phyloP scores from a whole-genome alignment of 2,113 vertebrate genomes.

The Piaya cayana region DNA sequence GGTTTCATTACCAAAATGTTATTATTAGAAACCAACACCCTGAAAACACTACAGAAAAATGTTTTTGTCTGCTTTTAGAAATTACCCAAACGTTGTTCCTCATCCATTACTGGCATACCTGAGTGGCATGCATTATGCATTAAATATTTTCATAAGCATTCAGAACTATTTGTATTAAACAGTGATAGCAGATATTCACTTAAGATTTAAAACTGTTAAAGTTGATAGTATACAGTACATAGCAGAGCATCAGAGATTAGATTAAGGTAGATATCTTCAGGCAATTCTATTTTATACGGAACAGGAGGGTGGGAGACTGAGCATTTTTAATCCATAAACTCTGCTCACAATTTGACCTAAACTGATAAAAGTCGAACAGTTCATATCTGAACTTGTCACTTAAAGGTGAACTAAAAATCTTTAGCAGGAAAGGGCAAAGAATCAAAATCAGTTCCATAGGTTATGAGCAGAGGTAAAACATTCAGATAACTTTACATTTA shows the following conservation, averaged over 20 bases:
- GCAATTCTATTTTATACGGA: constrained; percentile 20
- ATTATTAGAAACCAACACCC: constrained; percentile 10
- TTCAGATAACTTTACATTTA: neutral
- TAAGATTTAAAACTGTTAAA: neutral
- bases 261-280: neutral
- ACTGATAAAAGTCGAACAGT: neutral
- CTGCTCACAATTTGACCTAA: neutral
- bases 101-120: constrained; percentile 24
- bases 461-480: neutral
- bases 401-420: constrained; percentile 1
- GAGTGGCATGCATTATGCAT: constrained; percentile 19
- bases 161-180: constrained; percentile 41
- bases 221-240: neutral
- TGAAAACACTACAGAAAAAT: constrained; percentile 25
- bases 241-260: constrained; percentile 15
- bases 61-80: neutral
- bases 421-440: constrained; percentile 19
- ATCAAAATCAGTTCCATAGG: neutral
- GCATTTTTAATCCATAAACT: neutral
- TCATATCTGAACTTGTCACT: constrained; percentile 14
- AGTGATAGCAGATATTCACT: constrained; percentile 6
- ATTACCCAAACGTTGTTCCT: neutral
- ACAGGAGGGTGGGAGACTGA: neutral
- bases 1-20: constrained; percentile 11
- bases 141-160: constrained; percentile 45